Evolutionary conservation across 2,113 vertebrate genomes (phyloP).

Genomic region (Zingel zingel): DNA sequence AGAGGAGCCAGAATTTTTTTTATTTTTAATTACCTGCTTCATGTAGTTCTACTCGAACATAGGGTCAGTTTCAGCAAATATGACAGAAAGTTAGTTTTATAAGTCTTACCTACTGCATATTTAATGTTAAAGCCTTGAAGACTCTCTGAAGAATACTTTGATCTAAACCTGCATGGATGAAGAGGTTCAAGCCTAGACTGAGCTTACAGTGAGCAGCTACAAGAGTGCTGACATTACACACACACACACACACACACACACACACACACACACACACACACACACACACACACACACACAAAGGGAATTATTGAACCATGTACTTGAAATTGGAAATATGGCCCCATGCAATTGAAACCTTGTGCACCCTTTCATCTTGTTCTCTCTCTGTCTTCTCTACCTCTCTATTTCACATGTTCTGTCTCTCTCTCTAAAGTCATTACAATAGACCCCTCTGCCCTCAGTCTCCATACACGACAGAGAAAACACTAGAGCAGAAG

Average conservation of each 20-base stretch:
- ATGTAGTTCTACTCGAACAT: too few relatives aligned
- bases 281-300: neutral
- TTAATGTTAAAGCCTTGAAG: neutral
- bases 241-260: neutral
- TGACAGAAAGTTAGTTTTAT: too few relatives aligned
- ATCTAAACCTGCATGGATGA: conserved; percentile 12
- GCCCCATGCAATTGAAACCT: conserved; percentile 36
- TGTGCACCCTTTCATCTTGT: neutral
- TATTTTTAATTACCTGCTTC: too few relatives aligned
- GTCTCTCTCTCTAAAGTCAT: conserved; percentile 39
- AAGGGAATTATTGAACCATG: conserved; percentile 15
- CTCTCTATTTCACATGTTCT: neutral
- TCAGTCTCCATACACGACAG: conserved; percentile 9
- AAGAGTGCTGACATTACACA: neutral
- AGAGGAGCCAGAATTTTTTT: too few relatives aligned
- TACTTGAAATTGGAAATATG: conserved; percentile 30
- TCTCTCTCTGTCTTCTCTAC: neutral
- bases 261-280: neutral
- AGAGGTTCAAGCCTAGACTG: neutral
- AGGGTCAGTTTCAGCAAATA: too few relatives aligned
- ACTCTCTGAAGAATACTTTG: neutral
- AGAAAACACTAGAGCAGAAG: conserved; percentile 7
- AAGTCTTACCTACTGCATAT: too few relatives aligned
- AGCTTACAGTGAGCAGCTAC: neutral
- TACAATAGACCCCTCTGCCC: conserved; percentile 52